phyloP scores from a whole-genome alignment of 2,888 invertebrate genomes.

The Cotesia congregata region DNA sequence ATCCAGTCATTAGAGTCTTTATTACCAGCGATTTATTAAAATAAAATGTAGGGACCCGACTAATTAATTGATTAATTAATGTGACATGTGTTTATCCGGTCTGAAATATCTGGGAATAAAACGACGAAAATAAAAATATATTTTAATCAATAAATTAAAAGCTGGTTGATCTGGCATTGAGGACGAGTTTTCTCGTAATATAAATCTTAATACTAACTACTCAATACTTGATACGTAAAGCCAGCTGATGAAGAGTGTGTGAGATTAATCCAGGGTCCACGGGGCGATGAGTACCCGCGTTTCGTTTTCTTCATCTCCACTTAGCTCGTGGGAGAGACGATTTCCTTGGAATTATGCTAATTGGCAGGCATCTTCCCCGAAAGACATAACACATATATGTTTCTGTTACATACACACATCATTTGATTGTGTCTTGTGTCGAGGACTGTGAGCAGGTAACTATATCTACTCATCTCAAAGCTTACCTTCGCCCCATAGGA shows the following conservation, averaged over 20 bases:
- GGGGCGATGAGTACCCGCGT: conserved; percentile 1
- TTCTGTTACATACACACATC: neutral
- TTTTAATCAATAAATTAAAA: neutral
- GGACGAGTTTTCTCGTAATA: conserved; percentile 54
- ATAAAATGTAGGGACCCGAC: neutral
- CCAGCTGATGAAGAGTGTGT: conserved; percentile 32
- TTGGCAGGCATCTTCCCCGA: conserved; percentile 57
- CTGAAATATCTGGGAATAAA: neutral
- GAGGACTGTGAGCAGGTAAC: conserved; percentile 33
- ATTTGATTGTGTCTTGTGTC: conserved; percentile 40
- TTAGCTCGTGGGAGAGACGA: conserved; percentile 59
- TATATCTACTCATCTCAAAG: conserved; percentile 36
- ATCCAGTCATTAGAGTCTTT: neutral
- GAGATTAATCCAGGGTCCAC: conserved; percentile 34
- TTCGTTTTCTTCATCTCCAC: conserved; percentile 39
- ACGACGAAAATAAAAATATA: neutral
- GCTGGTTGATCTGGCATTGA: neutral
- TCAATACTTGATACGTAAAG: conserved; percentile 33
- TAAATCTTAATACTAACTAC: conserved; percentile 47
- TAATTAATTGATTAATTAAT: conserved; percentile 1
- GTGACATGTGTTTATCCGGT: neutral
- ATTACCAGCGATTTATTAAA: neutral
- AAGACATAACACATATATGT: conserved; percentile 46
- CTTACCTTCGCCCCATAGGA: conserved; percentile 4
- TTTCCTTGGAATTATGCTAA: conserved; percentile 68